Evolutionary conservation across 1,140 invertebrate genomes (phyloP), one percentile per base, ranked within the genome.

Genomic region (Lasioglossum baleicum): DNA sequence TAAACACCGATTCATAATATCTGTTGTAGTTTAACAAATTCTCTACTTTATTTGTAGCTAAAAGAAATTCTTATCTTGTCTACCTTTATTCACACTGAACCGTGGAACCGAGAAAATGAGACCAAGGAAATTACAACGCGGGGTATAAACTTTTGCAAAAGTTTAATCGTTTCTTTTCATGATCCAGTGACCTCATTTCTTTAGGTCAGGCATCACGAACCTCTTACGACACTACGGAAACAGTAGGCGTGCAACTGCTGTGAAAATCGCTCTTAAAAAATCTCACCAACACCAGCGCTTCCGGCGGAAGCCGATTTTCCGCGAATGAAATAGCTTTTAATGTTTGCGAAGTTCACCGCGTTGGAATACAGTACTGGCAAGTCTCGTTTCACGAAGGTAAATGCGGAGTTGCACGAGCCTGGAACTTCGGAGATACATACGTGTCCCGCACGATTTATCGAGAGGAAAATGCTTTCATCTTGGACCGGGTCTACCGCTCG

Each of bases 281-380:
- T 58, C 56, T n/a, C n/a, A n/a, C 56, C 56, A n/a, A 8, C n/a
- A n/a, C 6, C 20, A n/a, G 1, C 20, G 7, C 4, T 7, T 8
- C 56, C 7, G 20, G 20, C 17, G n/a, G 56, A 58, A 7, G 56
- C 56, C 20, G 56, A 58, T 58, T n/a, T 58, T 7, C 56, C 56
- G n/a, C 56, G 56, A 58, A 58, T n/a, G 56, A n/a, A 58, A 58
- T n/a, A n/a, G 56, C 56, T 58, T 58, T 58, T 58, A 58, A 58
- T 58, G 56, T 58, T 58, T 58, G 56, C 56, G 56, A 58, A 58
- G 56, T 58, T 58, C 56, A 7, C n/a, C 53, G 42, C 5, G 17
- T n/a, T 20, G 17, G 53, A 56, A 20, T 17, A 56, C 53, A 17
- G 20, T 15, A 15, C 11, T 53, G 15, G 51, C 51, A 15, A 17